A percentile compares a stretch with the other conserved stretches of the same genome.
Conservation (phyloP, 2,113 vertebrate species). For the Antigone vipio region DNA sequence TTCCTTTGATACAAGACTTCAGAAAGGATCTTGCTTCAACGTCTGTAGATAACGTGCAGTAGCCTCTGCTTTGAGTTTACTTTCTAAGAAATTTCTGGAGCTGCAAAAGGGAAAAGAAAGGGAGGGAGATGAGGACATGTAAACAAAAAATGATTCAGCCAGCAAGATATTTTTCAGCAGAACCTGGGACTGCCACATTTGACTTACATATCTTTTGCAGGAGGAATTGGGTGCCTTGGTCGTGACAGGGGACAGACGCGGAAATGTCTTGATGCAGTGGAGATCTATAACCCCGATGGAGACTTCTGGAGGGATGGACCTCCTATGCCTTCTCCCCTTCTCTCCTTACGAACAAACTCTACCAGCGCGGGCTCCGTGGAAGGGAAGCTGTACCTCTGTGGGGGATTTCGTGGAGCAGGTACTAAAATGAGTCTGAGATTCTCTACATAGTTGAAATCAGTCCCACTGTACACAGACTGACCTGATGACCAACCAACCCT, state of each 20-base stretch:
- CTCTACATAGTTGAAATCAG: background rate
- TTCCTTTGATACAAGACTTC: background rate
- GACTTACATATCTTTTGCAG: slow-evolving; percentile 59
- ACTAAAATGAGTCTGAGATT: background rate
- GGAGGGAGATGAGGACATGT: background rate
- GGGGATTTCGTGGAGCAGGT: slow-evolving; percentile 95
- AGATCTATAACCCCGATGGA: slow-evolving; percentile 92
- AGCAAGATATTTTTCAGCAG: background rate
- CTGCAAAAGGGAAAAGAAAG: background rate
- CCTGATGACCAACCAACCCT: background rate
- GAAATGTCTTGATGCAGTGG: slow-evolving; percentile 88
- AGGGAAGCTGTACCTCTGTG: slow-evolving; percentile 92
- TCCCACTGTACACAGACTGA: background rate
- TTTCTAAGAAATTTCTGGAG: background rate
- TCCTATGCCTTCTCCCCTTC: slow-evolving; percentile 84
- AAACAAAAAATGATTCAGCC: background rate
- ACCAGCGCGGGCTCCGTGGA: slow-evolving; percentile 85
- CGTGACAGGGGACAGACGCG: slow-evolving; percentile 90
- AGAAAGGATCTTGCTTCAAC: background rate
- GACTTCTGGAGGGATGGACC: slow-evolving; percentile 92
- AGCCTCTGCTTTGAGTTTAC: background rate
- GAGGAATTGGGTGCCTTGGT: slow-evolving; percentile 92
- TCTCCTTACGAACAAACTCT: slow-evolving; percentile 85
- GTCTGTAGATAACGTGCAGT: background rate
- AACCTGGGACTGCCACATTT: background rate